Conservation (phyloP, 2,797 vertebrate genomes). For the Pangasius sanitwongsei region DNA sequence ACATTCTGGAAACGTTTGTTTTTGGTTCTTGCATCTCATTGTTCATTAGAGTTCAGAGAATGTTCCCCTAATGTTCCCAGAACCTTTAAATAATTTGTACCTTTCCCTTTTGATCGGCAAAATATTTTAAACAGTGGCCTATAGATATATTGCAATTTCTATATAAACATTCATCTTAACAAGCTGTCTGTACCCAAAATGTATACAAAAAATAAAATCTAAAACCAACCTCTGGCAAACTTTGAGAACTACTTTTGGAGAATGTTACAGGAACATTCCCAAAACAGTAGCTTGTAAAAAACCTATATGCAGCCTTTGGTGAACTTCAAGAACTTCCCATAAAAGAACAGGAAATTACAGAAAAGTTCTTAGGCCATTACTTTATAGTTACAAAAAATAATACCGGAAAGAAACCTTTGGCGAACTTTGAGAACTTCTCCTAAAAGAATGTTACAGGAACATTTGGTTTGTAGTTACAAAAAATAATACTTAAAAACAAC, state of each 20-base stretch:
- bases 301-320: neutral
- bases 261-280: neutral
- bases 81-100: neutral
- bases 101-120: neutral
- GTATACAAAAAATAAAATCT: neutral
- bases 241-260: neutral
- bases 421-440: neutral
- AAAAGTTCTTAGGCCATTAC: neutral
- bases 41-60: neutral
- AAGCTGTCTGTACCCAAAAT: neutral
- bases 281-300: neutral
- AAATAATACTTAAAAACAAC: neutral
- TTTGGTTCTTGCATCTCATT: neutral
- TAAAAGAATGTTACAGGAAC: neutral
- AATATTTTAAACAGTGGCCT: neutral
- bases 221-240: neutral
- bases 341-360: neutral
- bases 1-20: neutral
- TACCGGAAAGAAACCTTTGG: neutral
- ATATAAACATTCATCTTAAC: neutral
- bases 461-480: neutral
- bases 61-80: neutral
- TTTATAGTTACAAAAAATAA: neutral
- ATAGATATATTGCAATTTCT: neutral
- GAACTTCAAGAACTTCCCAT: neutral